Evolutionary conservation across 2,113 vertebrate species (phyloP).

Genomic region (Lycocorax pyrrhopterus): DNA sequence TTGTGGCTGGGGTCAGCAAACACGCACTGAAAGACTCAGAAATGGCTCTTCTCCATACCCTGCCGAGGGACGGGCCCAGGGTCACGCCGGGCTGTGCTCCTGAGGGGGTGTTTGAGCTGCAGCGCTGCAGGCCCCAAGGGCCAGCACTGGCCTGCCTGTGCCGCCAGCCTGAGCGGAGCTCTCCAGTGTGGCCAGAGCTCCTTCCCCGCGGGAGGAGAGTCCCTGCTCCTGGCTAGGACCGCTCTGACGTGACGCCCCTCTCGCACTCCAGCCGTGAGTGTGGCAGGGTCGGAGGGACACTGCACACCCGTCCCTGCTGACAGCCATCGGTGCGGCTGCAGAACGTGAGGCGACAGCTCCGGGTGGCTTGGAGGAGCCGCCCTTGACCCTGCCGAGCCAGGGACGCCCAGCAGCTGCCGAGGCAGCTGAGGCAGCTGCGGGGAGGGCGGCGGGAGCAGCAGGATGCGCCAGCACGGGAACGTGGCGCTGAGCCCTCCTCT

Average conservation of each 20-base stretch:
- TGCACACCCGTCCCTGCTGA: neutral
- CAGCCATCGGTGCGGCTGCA: rapidly evolving
- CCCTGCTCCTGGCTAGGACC: rapidly evolving
- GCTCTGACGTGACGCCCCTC: rapidly evolving
- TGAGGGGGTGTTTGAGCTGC: neutral
- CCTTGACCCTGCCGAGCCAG: neutral
- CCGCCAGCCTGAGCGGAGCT: neutral
- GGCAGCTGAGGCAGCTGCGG: neutral
- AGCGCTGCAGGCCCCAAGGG: neutral
- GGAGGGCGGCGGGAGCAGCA: neutral
- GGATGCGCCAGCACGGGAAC: rapidly evolving
- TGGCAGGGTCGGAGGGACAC: neutral
- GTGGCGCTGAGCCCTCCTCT: rapidly evolving
- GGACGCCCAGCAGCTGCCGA: neutral
- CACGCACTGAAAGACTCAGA: rapidly evolving
- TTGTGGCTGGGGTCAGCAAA: neutral
- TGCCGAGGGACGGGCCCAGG: neutral
- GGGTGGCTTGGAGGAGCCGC: neutral
- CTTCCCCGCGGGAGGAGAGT: neutral
- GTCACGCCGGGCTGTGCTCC: rapidly evolving
- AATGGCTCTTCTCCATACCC: rapidly evolving
- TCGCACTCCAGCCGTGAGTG: neutral
- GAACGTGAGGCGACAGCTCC: rapidly evolving
- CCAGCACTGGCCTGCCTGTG: neutral
- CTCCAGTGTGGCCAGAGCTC: neutral